Base-by-base conservation (phyloP, 2,797 vertebrate species). In the Neosalanx taihuensis region DNA sequence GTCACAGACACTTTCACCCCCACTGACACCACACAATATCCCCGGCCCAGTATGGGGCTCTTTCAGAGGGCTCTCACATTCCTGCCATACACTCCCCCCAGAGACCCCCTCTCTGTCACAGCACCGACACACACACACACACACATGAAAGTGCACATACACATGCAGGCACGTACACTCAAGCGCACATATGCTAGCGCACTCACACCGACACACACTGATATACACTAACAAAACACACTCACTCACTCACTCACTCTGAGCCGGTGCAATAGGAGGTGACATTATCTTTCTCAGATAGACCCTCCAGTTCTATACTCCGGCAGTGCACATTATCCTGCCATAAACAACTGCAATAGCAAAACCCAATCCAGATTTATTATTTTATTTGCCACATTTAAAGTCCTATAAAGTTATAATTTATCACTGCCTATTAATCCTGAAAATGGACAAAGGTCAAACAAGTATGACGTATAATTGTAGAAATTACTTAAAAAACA, bases 1-100 rank as follows among this genome's bases (percentile, higher is more conserved):
- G 87, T 89, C 87, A 89, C 84, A 89, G 88, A 84, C 81, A 89
- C 83, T 87, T 83, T 90, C 88, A 90, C 89, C 87, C 90, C 89
- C 79, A 87, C 87, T 90, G 88, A 86, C 84, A 86, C 69, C 5
- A 88, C 90, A 92, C 86, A 91, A 90, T 87, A 81, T 83, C 87
- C 87, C 73, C 78, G 78, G 78, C 87, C 81, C 86, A 88, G 89
- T 85, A 73, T 88, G 87, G 79, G 76, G 83, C 87, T 89, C 85
- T 88, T 90, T 91, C 90, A 91, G 82, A 76, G 75, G 87, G 85
- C 82, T 79, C 79, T 70, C 79, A 67, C 89, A 91, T 91, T 91
- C 90, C 89, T 88, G 83, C 88, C 87, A 89, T 90, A 90, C 87
- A 90, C 85, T 90, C 88, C 85, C 87, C 90, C 81, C 85, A 86